Evolutionary conservation across 2,797 vertebrate species (phyloP).

Genomic region (Notoglanidium macrostoma): DNA sequence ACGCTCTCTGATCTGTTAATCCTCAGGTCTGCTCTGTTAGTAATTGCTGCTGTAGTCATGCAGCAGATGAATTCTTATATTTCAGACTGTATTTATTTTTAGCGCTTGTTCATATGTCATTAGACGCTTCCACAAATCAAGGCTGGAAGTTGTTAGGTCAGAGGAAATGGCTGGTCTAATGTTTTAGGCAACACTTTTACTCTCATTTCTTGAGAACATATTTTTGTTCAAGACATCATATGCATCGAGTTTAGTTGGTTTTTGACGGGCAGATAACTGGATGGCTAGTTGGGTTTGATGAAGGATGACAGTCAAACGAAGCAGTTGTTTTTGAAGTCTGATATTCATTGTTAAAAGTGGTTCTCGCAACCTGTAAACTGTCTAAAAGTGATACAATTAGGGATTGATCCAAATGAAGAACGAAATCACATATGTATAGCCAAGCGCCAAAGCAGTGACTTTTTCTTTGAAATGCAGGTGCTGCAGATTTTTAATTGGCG

Average conservation of each 20-base stretch:
- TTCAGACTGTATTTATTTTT: conserved; percentile 37
- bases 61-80: conserved; percentile 21
- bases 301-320: background rate
- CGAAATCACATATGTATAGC: background rate
- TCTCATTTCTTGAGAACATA: background rate
- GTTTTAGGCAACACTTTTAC: background rate
- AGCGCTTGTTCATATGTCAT: conserved; percentile 32
- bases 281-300: background rate
- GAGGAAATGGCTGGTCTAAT: conserved; percentile 17
- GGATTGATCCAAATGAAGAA: background rate
- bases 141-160: conserved; percentile 21
- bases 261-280: background rate
- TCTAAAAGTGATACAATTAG: background rate
- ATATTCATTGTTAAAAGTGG: background rate
- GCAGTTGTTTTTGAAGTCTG: background rate
- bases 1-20: background rate
- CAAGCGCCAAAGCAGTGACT: background rate
- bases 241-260: background rate
- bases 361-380: background rate
- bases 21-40: background rate
- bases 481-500: background rate
- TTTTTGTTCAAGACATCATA: conserved; percentile 13
- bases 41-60: conserved; percentile 31
- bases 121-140: conserved; percentile 2
- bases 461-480: background rate